Base-by-base conservation (phyloP, 2,888 invertebrate genomes). In the Scaptomyza polygonia region DNA sequence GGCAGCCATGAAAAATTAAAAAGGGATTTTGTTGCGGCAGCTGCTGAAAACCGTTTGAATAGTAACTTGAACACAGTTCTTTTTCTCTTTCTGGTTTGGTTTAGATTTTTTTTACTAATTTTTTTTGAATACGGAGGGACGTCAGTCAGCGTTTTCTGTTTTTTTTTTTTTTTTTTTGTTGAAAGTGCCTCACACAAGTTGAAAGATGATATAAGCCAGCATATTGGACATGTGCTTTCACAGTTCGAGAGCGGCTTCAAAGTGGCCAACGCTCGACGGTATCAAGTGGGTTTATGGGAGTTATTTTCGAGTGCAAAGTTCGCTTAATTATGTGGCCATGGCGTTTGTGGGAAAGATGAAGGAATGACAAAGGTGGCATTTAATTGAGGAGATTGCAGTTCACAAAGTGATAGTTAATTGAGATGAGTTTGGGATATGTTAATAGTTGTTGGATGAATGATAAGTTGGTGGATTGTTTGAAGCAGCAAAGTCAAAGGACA, bases 1-100 rank as follows among this genome's bases (percentile, higher is more conserved):
- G 53, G 59, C 56, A 77, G 71, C 72, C 55, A 82, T 82, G 88
- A 83, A 83, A 83, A 83, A 83, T 83, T 83, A 83, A 87, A 83
- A 87, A 85, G 82, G 88, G 82, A 83, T 81, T 76, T 78, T 72
- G 69, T 67, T 67, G 87, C 82, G 79, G 88, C 82, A 79, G 81
- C 74, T 87, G 86, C 68, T 86, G 74, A 82, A 78, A 77, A 73
- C 61, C 87, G 72, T 81, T 86, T 75, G 80, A 85, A 81, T 85
- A 67, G 77, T 80, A 81, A 78, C 85, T 87, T 71, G 79, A 85
- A 72, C 70, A 87, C 84, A 62, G 0, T 34, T 36, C 5, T 36
- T 73, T 77, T 82, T 77, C 69, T 32, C 18, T 11, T 42, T n/a
- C 32, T 16, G 8, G 36, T 12, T 27, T 52, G 27, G 39, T 9